A percentile compares a stretch with the other conserved stretches of the same genome.
These are phyloP conservation scores for Porites lobata DNA, from an alignment of 92 coral and sea anemone genomes.

Conservation along the genomic window DNA sequence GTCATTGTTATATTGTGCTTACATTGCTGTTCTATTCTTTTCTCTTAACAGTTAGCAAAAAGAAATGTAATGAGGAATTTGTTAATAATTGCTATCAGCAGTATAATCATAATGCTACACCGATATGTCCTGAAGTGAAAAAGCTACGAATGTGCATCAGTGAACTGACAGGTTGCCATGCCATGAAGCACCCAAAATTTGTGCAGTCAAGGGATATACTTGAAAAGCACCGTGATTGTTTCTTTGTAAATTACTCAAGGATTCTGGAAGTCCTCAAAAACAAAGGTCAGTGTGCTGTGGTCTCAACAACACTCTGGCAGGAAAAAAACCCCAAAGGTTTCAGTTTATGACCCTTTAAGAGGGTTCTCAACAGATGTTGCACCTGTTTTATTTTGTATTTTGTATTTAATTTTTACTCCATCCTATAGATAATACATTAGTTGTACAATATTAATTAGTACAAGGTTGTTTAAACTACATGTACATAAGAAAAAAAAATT, in stretches of 20 bases:
- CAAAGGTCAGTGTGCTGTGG: slow-evolving; percentile 52
- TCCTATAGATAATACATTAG: too few relatives aligned
- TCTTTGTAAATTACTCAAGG: slow-evolving; percentile 82
- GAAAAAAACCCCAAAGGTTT: too few relatives aligned
- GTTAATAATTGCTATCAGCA: slow-evolving; percentile 64
- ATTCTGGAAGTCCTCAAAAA: slow-evolving; percentile 77
- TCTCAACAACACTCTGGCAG: too few relatives aligned
- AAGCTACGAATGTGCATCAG: slow-evolving; percentile 68
- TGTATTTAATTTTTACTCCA: too few relatives aligned
- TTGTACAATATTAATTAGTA: too few relatives aligned
- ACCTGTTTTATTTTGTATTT: too few relatives aligned
- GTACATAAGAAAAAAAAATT: too few relatives aligned
- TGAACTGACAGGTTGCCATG: slow-evolving; percentile 72
- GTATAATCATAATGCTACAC: slow-evolving; percentile 62
- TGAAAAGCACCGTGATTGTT: slow-evolving; percentile 73
- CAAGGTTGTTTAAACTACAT: too few relatives aligned
- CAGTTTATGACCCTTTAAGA: too few relatives aligned
- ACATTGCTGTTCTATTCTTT: not conserved
- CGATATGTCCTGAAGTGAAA: slow-evolving; percentile 80
- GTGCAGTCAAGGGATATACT: slow-evolving; percentile 67
- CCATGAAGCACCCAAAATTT: slow-evolving; percentile 84
- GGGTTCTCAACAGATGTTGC: too few relatives aligned
- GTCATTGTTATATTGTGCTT: too few relatives aligned
- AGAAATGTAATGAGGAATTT: slow-evolving; percentile 71
- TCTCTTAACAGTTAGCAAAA: slow-evolving; percentile 49